Conservation (phyloP, 2,797 vertebrate genomes). For the Gymnopithys bicolor region DNA sequence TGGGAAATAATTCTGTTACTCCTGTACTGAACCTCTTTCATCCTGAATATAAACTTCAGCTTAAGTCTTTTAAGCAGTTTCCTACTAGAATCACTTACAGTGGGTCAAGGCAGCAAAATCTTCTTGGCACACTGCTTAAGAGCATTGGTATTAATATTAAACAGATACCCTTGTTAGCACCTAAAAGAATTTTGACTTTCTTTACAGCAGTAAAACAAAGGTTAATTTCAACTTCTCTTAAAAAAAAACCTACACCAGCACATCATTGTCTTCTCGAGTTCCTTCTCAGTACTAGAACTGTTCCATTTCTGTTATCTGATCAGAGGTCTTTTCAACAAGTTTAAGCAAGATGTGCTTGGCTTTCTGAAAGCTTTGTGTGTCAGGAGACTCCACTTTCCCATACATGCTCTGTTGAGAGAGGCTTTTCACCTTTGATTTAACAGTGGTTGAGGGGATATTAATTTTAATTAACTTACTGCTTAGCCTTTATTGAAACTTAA, state of each 20-base stretch:
- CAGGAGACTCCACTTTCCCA: not conserved
- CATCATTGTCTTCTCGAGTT: not conserved
- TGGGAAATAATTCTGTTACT: not conserved
- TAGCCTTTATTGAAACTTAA: not conserved
- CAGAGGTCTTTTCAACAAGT: slow-evolving; percentile 29
- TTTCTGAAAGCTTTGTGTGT: slow-evolving; percentile 1
- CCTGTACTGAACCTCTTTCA: not conserved
- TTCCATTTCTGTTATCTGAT: not conserved
- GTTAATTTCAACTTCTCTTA: not conserved
- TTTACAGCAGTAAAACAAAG: not conserved
- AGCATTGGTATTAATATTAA: not conserved
- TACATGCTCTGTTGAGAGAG: not conserved
- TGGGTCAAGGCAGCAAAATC: not conserved
- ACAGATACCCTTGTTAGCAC: not conserved
- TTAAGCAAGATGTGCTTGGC: slow-evolving; percentile 34
- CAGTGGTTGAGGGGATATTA: not conserved
- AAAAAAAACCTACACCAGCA: fast-evolving
- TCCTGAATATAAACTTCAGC: not conserved
- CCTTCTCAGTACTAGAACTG: not conserved
- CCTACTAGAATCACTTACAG: not conserved
- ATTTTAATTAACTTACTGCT: not conserved
- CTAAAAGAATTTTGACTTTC: not conserved
- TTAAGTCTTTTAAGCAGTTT: not conserved
- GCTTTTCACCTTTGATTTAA: not conserved
- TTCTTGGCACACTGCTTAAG: not conserved